Percentiles rank a stretch among this genome's conserved stretches.
Conservation (phyloP, 2,797 vertebrate species). For the Cossypha niveicapilla region DNA sequence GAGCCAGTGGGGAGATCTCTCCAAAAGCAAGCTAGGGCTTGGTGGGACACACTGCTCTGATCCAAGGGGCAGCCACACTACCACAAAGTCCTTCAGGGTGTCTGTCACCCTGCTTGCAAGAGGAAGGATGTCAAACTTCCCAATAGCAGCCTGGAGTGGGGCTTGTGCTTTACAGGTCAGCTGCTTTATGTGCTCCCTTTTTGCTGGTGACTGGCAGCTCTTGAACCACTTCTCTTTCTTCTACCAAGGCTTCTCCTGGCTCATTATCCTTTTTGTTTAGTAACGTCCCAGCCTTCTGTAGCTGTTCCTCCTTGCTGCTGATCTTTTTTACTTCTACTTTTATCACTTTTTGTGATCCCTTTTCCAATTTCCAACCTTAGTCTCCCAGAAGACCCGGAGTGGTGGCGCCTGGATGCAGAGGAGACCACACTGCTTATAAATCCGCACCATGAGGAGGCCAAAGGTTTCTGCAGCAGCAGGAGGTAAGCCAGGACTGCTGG, state of each 20-base stretch:
- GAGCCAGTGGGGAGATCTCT: not conserved
- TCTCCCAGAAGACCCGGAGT: constrained; percentile 59
- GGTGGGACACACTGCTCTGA: not conserved
- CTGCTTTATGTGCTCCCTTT: not conserved
- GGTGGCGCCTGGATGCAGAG: constrained; percentile 55
- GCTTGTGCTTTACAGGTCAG: not conserved
- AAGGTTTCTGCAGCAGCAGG: constrained; percentile 61
- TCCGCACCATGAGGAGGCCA: constrained; percentile 52
- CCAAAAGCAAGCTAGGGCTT: not conserved
- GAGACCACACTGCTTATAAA: constrained; percentile 53
- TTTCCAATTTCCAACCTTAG: constrained; percentile 71
- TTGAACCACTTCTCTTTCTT: not conserved
- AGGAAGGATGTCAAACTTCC: not conserved
- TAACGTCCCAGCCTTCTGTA: not conserved
- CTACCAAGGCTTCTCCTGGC: not conserved
- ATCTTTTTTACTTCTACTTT: constrained; percentile 37
- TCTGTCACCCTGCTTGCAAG: not conserved
- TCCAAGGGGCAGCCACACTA: not conserved
- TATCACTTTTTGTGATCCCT: constrained; percentile 60
- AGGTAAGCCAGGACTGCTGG: constrained; percentile 61
- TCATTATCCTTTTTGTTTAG: not conserved
- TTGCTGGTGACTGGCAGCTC: not conserved
- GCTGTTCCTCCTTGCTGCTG: constrained; percentile 36
- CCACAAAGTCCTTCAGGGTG: not conserved
- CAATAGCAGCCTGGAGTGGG: not conserved